Evolutionary conservation across 2,797 vertebrate genomes (phyloP), one percentile per base, ranked within the genome.

Genomic region (Notoglanidium macrostoma): DNA sequence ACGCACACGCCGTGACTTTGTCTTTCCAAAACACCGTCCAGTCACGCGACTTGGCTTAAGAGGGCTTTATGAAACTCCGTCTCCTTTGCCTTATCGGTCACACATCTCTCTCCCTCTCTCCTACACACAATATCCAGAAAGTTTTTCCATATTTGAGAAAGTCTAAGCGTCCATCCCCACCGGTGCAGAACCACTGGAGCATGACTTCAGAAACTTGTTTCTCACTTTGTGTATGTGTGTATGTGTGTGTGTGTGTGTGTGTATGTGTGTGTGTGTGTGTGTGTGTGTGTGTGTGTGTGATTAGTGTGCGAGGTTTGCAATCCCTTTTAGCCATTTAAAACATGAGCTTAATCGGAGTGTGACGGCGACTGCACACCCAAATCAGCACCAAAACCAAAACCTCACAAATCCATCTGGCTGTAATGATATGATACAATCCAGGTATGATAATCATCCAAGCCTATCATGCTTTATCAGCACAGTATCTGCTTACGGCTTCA

Each of bases 11-110:
- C 65, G 35, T 23, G 68, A 46, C 55, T 67, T n/a, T 74, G 72
- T 54, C 73, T 85, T 67, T 85, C 73, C 73, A 44, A 49, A 85
- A 78, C 74, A 63, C 40, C 19, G 7, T 78, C 84, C 61, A 78
- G 63, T 78, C 84, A 65, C 54, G 59, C 73, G 68, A 85, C 84
- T 59, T 85, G 74, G 73, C 73, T 85, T 85, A 85, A 67, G 29
- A 85, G 59, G 35, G 57, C 46, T 78, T 85, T 54, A 78, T 54
- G 61, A 85, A 78, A 67, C 29, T 32, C 55, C 3, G 32, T 76
- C 44, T 85, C 46, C 49, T 15, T 67, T 67, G 40, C 61, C 21
- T 61, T 85, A 85, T 85, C 84, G 15, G 54, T 63, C 55, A 85
- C n/a, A 76, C 10, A 76, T 46, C 40, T 77, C 72, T 51, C 49